A percentile compares a stretch with the other conserved stretches of the same genome.
Evolutionary conservation across 1,140 invertebrate species (phyloP).

Genomic region (Piezodorus guildinii): DNA sequence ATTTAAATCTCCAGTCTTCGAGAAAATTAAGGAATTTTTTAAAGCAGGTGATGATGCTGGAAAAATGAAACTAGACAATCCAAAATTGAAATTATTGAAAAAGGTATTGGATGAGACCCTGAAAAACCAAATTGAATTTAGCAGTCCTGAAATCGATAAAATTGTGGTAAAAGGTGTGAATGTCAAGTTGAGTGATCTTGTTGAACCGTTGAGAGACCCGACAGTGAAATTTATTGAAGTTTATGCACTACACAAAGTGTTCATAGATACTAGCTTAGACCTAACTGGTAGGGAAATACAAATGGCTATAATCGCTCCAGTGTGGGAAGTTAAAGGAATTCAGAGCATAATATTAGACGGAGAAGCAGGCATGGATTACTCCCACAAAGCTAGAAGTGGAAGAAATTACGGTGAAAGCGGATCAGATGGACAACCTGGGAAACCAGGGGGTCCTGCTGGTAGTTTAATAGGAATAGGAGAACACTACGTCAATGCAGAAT

Average conservation of each 20-base stretch:
- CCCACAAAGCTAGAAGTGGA: neutral
- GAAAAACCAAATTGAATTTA: neutral
- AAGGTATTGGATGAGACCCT: neutral
- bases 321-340: slow-evolving; percentile 10
- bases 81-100: neutral
- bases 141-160: neutral
- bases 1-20: neutral
- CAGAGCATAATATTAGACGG: slow-evolving; percentile 16
- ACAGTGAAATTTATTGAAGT: neutral
- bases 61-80: neutral
- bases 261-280: neutral
- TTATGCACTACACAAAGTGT: neutral
- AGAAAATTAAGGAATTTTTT: neutral
- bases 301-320: slow-evolving; percentile 14
- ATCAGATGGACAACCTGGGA: neutral
- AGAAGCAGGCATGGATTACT: neutral
- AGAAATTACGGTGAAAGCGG: neutral
- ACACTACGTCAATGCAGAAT: neutral
- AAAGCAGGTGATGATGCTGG: neutral
- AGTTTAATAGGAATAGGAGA: neutral
- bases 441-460: slow-evolving; percentile 3
- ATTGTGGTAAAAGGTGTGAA: neutral
- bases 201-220: neutral
- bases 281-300: neutral
- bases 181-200: neutral